These are phyloP conservation scores for Mormyrops attenuatus DNA, from an alignment of 2,797 vertebrate genomes.

Conservation along the genomic window DNA sequence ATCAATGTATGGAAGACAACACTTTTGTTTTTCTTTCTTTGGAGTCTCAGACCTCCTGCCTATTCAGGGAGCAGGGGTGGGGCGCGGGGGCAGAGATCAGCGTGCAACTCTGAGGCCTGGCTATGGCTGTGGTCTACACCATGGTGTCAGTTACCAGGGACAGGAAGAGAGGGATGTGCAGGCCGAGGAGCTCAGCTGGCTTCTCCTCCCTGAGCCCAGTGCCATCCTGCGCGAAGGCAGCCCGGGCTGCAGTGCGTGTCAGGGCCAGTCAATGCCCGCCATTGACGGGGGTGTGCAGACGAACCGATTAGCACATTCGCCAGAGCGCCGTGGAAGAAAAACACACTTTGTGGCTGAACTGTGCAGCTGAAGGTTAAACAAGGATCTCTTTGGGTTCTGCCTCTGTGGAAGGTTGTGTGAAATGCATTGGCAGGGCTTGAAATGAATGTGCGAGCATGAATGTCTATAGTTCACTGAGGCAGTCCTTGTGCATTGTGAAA, in stretches of 20 bases:
- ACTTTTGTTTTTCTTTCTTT: neutral
- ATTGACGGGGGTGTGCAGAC: constrained; percentile 7
- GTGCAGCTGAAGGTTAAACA: constrained; percentile 6
- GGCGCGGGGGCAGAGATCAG: neutral
- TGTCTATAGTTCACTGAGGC: neutral
- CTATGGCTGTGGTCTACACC: neutral
- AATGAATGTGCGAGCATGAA: neutral
- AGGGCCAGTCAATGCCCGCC: neutral
- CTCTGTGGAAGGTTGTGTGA: constrained; percentile 3
- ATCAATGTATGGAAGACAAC: neutral
- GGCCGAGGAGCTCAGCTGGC: neutral
- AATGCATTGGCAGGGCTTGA: neutral
- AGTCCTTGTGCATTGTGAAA: neutral
- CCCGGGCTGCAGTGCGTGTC: neutral
- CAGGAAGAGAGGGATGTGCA: neutral
- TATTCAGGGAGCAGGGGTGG: neutral
- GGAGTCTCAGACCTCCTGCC: neutral
- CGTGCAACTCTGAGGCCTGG: neutral
- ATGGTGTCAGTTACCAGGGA: neutral
- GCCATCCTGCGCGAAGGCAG: neutral
- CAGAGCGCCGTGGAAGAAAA: constrained; percentile 34
- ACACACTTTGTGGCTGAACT: neutral
- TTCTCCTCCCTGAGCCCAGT: neutral
- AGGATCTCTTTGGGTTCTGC: constrained; percentile 1
- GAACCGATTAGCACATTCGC: constrained; percentile 27